A percentile compares a stretch with the other conserved stretches of the same genome.
phyloP scores from a whole-genome alignment of 1,140 invertebrate species.

The Drosophila suzukii region DNA sequence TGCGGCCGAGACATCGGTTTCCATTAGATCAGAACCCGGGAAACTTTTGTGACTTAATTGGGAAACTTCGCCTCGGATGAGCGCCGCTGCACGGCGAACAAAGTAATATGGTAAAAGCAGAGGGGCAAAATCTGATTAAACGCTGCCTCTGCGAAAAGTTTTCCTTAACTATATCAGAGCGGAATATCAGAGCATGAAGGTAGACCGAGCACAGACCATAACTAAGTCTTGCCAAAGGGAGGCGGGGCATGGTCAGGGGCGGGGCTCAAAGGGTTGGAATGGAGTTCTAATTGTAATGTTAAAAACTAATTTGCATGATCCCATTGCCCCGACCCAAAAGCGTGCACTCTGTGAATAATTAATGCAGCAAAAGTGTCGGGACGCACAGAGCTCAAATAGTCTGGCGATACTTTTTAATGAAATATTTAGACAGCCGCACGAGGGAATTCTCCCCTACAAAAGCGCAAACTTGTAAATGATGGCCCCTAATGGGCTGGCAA shows the following conservation, averaged over 20 bases:
- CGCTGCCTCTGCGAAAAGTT: constrained; percentile 38
- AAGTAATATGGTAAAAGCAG: constrained; percentile 25
- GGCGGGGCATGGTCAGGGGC: neutral
- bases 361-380: constrained; percentile 5
- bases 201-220: constrained; percentile 58
- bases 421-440: constrained; percentile 28
- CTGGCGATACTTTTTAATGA: constrained; percentile 9
- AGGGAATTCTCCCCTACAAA: neutral
- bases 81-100: constrained; percentile 9
- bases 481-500: constrained; percentile 30
- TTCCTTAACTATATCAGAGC: constrained; percentile 52
- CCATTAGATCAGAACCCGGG: constrained; percentile 64
- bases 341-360: constrained; percentile 51
- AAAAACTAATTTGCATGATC: constrained; percentile 68
- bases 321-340: constrained; percentile 30
- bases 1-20: constrained; percentile 54
- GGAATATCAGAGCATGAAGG: constrained; percentile 75
- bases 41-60: constrained; percentile 76
- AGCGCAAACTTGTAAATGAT: constrained; percentile 21
- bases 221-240: constrained; percentile 19
- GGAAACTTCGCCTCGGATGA: constrained; percentile 62
- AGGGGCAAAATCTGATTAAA: constrained; percentile 66
- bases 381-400: constrained; percentile 9
- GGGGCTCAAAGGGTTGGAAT: constrained; percentile 12
- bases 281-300: constrained; percentile 51